A percentile compares a stretch with the other conserved stretches of the same genome.
Conservation (phyloP, 2,113 vertebrate species). For the Proteles cristata region DNA sequence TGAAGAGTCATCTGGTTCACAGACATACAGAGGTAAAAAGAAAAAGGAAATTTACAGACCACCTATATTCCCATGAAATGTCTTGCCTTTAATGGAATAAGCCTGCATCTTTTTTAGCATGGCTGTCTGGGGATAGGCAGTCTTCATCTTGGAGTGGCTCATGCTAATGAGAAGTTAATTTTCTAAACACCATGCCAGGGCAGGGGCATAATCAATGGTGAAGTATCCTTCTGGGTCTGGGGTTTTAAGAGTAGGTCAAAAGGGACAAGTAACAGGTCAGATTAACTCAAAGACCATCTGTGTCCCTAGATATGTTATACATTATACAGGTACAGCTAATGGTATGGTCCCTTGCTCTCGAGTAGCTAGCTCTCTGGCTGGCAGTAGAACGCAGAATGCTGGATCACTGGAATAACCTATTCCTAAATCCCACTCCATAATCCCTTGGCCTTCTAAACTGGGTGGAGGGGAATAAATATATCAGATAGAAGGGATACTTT, state of each 20-base stretch:
- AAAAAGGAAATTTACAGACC: slow-evolving; percentile 42
- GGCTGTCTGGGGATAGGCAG: not conserved
- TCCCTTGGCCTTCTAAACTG: slow-evolving; percentile 41
- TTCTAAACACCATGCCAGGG: slow-evolving; percentile 17
- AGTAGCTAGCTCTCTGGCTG: slow-evolving; percentile 13
- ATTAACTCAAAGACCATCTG: slow-evolving; percentile 36
- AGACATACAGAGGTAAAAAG: slow-evolving; percentile 46
- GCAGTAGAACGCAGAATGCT: not conserved
- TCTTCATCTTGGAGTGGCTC: slow-evolving; percentile 43
- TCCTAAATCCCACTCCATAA: not conserved
- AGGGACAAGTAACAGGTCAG: not conserved
- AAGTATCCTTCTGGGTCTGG: slow-evolving; percentile 1
- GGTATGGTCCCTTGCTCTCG: not conserved
- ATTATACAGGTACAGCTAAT: not conserved
- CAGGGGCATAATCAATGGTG: not conserved
- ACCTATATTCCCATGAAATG: slow-evolving; percentile 19
- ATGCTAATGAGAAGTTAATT: slow-evolving; percentile 23
- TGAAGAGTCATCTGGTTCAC: not conserved
- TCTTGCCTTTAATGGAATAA: slow-evolving; percentile 41
- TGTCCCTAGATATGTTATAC: slow-evolving; percentile 3
- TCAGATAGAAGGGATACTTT: not conserved
- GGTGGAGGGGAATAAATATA: slow-evolving; percentile 12
- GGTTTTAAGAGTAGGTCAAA: slow-evolving; percentile 51
- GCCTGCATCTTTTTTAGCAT: slow-evolving; percentile 20
- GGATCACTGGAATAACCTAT: not conserved